Base-by-base conservation (phyloP, 2,797 vertebrate species). In the Thunnus albacares region DNA sequence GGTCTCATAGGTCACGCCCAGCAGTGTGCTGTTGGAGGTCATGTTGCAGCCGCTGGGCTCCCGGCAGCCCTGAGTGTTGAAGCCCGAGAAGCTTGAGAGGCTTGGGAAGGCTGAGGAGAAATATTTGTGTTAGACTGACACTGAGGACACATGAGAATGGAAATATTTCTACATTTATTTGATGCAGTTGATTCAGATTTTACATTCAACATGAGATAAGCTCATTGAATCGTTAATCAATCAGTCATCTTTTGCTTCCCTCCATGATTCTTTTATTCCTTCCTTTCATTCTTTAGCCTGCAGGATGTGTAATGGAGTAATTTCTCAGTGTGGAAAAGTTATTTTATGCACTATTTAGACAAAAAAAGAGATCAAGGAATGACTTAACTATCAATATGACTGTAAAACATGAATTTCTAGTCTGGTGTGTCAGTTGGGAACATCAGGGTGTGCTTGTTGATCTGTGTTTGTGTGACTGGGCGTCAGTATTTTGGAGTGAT, bases 31-130 rank as follows among this genome's bases (percentile, higher is more conserved):
- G 0, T 5, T 76, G 49, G 0, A 3, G 33, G 73, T 87, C 0
- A 0, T 0, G 47, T 82, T 83, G 82, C 94, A 95, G 7, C 0
- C 0, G 0, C 0, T 0, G 0, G 4, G 0, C 1, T 30, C 55
- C 0, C 0, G 0, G 77, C 95, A 95, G 8, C 93, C 93, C 66
- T 83, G 91, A 0, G 0, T 69, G 75, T 20, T 90, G 86, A 95
- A 92, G 47, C 94, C 93, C 0, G 0, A 0, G 6, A 76, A 65
- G 71, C 0, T 0, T 0, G 49, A 0, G 24, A 94, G 0, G 0
- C 12, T 0, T 1, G 75, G 0, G 76, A 95, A 93, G 0, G 0
- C 94, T 94, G 82, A 2, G 53, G 77, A 84, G 71, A 87, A 53
- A 87, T 0, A 9, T 22, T 60, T 17, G 20, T 3, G 13, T 77